Base-by-base conservation (phyloP, 2,888 invertebrate genomes). In the Aspidiotus destructor region DNA sequence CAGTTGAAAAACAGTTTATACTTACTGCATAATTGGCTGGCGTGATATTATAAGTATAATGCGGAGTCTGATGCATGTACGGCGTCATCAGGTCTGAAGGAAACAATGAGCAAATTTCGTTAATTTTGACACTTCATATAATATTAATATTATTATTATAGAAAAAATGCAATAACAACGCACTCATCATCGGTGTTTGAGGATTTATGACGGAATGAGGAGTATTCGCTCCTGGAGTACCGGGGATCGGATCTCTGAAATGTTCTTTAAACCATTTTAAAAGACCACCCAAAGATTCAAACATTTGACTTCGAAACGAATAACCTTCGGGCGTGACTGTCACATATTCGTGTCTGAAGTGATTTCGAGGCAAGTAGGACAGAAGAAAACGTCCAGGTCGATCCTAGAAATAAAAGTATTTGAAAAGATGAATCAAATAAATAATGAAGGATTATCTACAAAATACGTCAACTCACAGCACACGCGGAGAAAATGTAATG, bases 191-290 rank as follows among this genome's bases (percentile, higher is more conserved):
- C 15, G 69, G 64, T 8, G 64, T 69, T 28, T 69, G 63, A 16
- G 63, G 57, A 62, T 69, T 54, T 42, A 72, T 71, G 11, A 72
- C 73, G 7, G 74, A 72, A 53, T 73, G 71, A 40, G 73, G 74
- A 42, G 74, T 73, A 68, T 73, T 71, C 60, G 64, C 11, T 10
- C 69, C 17, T 7, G 75, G 75, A 10, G 89, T 89, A 68, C 86
- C 85, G 0, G 90, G 89, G 62, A 90, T 83, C 0, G 95, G 92
- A 75, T 97, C 96, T 72, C 92, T 81, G 80, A 94, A 99, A 77
- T 99, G 95, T 78, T 94, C 93, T 77, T 99, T 99, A 79, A 99
- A 99, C 97, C 97, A 99, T 71, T 89, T 87, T 74, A 99, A 83
- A 70, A 98, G 77, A 11, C 84, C 81, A 55, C 84, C 84, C 0